Base-by-base conservation (phyloP, 2,113 vertebrate species). In the Naja naja region DNA sequence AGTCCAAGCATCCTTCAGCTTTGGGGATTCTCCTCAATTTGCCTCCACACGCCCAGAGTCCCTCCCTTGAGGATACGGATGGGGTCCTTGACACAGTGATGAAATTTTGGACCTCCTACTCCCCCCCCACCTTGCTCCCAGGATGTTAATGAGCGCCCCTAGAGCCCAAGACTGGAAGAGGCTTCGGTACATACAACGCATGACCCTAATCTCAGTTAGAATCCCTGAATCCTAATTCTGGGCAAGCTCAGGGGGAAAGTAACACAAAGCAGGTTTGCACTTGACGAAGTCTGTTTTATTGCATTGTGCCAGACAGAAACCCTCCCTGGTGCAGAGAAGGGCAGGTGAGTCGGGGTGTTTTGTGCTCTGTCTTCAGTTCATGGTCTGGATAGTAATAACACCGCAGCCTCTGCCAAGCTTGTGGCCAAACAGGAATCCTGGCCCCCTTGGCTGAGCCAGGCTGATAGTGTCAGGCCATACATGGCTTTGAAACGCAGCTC, bases 401-500 rank as follows among this genome's bases (percentile, higher is more conserved):
- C 89, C 39, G 27, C 58, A 92, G 87, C 3, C 1, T 92, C 90
- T 90, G 92, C 92, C 92, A 91, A 69, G 90, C 58, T 92, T 30
- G 45, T 22, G 3, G 20, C 1, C 0, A 27, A 27, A 1, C 2
- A 0, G 93, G 87, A 85, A 45, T 86, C 14, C 85, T 1, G 0
- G 55, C 94, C 6, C 0, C 11, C 54, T 91, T 94, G 58, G 81
- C 94, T 87, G 86, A 45, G 92, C 88, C n/a, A 87, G 89, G 87
- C 87, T 0, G 20, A 94, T 94, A 94, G 93, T 1, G 45, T 34
- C 88, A 96, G 93, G 91, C 97, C 97, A 97, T 97, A 97, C 94
- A 97, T 97, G 97, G 97, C 91, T 97, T 94, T 97, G 96, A 96
- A 97, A 97, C 96, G 96, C 95, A 89, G 95, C 94, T 95, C 95